Percentiles rank a stretch among this genome's conserved stretches.
Evolutionary conservation across 2,888 invertebrate species (phyloP).

Genomic region (Rambutsinella grinnellia): DNA sequence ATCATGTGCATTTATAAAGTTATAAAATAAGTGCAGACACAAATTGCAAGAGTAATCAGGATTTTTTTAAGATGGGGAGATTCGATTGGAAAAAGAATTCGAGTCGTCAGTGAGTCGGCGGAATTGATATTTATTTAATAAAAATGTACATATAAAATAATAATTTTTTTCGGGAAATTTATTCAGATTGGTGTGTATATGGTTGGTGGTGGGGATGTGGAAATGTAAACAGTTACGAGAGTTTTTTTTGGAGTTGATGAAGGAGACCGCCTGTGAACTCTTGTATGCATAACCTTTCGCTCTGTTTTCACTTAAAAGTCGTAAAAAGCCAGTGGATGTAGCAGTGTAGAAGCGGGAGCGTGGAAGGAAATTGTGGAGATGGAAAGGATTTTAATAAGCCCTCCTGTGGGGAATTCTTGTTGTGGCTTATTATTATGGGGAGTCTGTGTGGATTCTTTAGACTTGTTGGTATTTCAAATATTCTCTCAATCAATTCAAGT

Average conservation of each 20-base stretch:
- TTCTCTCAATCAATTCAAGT: not conserved
- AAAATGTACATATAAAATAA: not conserved
- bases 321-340: no score
- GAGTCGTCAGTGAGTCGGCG: conserved; percentile 28
- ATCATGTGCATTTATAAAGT: conserved; percentile 8
- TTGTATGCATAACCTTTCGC: conserved; percentile 50
- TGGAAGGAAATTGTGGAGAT: no score
- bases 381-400: not conserved
- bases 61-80: not conserved
- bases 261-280: conserved; percentile 50
- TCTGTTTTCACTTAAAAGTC: conserved; percentile 40
- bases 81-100: not conserved
- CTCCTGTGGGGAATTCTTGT: not conserved
- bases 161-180: not conserved
- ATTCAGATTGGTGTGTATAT: not conserved
- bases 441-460: not conserved
- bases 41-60: not conserved
- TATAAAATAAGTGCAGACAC: conserved; percentile 20
- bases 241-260: conserved; percentile 21
- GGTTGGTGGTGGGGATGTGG: conserved; percentile 8
- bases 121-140: conserved; percentile 21
- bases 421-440: not conserved
- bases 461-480: not conserved
- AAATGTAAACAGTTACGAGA: not conserved
- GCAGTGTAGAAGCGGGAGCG: no score